Percentiles rank a stretch among this genome's conserved stretches.
These are phyloP conservation scores for Limnodromus scolopaceus DNA, from an alignment of 2,797 vertebrate species.

Conservation along the genomic window DNA sequence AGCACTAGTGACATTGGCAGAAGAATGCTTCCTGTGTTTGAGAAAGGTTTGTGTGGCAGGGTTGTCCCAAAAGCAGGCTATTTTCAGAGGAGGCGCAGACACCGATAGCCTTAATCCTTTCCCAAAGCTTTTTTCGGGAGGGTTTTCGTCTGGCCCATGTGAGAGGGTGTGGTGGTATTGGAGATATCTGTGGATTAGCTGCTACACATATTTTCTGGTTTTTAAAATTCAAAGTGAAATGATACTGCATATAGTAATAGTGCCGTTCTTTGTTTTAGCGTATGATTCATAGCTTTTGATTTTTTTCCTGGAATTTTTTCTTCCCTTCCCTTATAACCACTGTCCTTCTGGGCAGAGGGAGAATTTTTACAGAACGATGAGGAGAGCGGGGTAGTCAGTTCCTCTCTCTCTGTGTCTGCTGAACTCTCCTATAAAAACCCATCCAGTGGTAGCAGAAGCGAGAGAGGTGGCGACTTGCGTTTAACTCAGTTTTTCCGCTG, in stretches of 20 bases:
- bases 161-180: conserved; percentile 21
- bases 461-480: neutral
- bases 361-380: neutral
- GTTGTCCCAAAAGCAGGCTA: conserved; percentile 43
- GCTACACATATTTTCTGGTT: conserved; percentile 17
- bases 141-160: conserved; percentile 11
- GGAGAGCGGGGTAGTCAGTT: neutral
- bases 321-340: neutral
- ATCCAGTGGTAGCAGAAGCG: neutral
- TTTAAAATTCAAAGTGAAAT: conserved; percentile 25
- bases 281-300: conserved; percentile 28
- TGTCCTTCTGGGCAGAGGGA: neutral
- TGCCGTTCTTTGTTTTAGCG: neutral
- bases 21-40: conserved; percentile 5
- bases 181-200: conserved; percentile 34
- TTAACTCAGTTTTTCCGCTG: neutral
- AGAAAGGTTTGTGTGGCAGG: conserved; percentile 25
- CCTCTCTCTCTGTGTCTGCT: neutral
- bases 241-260: neutral
- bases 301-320: conserved; percentile 10
- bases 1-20: conserved; percentile 50
- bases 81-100: conserved; percentile 21
- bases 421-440: neutral
- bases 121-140: conserved; percentile 14
- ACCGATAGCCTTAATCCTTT: conserved; percentile 37